Evolutionary conservation across 1,140 invertebrate species (phyloP).

Genomic region (Polyergus mexicanus): DNA sequence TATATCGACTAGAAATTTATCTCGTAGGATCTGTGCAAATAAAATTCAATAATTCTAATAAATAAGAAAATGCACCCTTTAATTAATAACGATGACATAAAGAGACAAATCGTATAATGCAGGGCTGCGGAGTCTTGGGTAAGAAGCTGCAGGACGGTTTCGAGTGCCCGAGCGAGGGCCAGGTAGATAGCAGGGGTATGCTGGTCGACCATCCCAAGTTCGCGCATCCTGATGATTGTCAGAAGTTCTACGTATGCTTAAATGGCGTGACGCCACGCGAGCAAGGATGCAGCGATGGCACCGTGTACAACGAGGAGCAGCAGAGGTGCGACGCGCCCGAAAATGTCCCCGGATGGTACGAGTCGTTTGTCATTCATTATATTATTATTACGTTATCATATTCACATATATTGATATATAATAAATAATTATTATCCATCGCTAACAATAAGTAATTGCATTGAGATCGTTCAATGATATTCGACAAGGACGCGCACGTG

Average conservation of each 20-base stretch:
- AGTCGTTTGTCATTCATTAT: neutral
- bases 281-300: constrained; percentile 93
- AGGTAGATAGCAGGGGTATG: constrained; percentile 90
- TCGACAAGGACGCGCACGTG: too few species aligned
- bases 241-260: constrained; percentile 96
- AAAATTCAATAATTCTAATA: too few species aligned
- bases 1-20: neutral
- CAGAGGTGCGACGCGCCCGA: constrained; percentile 95
- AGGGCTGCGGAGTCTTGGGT: constrained; percentile 83
- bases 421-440: neutral
- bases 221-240: constrained; percentile 94
- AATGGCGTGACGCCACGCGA: constrained; percentile 94
- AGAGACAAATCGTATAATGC: neutral
- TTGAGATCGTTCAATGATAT: neutral
- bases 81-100: neutral
- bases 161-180: constrained; percentile 91
- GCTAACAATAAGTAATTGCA: neutral
- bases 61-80: too few species aligned
- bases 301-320: constrained; percentile 94
- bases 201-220: constrained; percentile 94
- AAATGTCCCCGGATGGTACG: constrained; percentile 95
- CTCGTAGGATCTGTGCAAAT: neutral
- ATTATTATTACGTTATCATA: neutral
- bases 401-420: neutral
- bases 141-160: constrained; percentile 93